These are phyloP conservation scores for Thera obeliscata DNA, from an alignment of 2,888 invertebrate species.

Conservation along the genomic window DNA sequence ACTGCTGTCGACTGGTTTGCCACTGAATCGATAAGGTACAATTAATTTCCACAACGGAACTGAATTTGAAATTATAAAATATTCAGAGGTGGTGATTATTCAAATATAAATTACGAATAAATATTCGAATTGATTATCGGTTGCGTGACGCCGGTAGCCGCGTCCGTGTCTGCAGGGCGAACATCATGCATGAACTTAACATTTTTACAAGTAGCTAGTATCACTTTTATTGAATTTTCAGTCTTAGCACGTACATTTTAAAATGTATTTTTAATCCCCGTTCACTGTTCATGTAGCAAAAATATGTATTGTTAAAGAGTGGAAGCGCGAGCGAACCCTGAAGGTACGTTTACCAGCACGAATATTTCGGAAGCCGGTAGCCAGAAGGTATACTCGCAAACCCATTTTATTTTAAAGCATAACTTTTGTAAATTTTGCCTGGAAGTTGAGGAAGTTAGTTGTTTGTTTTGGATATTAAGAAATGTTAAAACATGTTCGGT, in stretches of 20 bases:
- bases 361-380: conserved; percentile 46
- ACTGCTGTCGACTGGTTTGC: conserved; percentile 1
- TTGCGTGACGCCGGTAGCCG: conserved; percentile 72
- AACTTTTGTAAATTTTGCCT: conserved; percentile 23
- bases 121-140: conserved; percentile 53
- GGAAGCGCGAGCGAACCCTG: conserved; percentile 49
- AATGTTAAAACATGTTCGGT: conserved; percentile 7
- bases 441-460: conserved; percentile 22
- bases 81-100: conserved; percentile 38
- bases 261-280: conserved; percentile 26
- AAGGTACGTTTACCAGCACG: conserved; percentile 58
- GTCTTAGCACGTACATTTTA: conserved; percentile 28
- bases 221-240: conserved; percentile 1
- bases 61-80: conserved; percentile 33
- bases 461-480: conserved; percentile 14
- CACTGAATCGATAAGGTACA: conserved; percentile 11
- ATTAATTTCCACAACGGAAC: conserved; percentile 36
- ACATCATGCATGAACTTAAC: conserved; percentile 32
- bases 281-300: conserved; percentile 35
- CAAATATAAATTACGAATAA: conserved; percentile 45
- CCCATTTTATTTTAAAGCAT: conserved; percentile 33
- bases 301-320: conserved; percentile 37
- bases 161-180: conserved; percentile 64
- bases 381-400: conserved; percentile 37
- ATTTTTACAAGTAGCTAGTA: conserved; percentile 21